Evolutionary conservation across 2,888 invertebrate species (phyloP), one percentile per base, ranked within the genome.

Genomic region (Entomobrya proxima): DNA sequence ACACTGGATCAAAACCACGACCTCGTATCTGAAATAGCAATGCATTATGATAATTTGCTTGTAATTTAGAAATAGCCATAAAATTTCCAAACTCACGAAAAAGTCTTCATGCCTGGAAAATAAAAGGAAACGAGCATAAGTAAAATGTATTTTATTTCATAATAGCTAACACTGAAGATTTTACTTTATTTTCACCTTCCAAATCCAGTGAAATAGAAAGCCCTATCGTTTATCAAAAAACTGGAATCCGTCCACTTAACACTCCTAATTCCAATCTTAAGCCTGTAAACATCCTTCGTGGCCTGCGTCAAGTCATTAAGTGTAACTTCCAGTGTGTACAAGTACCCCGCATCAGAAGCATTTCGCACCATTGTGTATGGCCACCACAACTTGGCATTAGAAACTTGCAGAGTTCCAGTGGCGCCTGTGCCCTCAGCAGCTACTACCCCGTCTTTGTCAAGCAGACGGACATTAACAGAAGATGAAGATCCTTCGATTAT

Each of bases 311-410:
- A 7, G 35, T 52, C 67, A 4, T 64, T 82, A 0, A 85, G 61
- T 86, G 86, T 90, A 91, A 95, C 96, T 94, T 96, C 95, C 81
- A 98, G 92, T 3, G 95, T 96, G 91, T 98, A 98, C 87, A 97
- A 92, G 91, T 97, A 97, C 9, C 96, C 97, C 13, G 87, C 83
- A n/a, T 87, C 77, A 11, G 21, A n/a, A 7, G 27, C 72, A 30
- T 88, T 86, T 13, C 87, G 78, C 90, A 95, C 93, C 97, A 97
- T 98, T 11, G 97, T 94, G 92, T 96, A 96, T 0, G 98, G 97
- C 98, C 98, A 98, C 98, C 98, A 98, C 30, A 97, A 93, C 79
- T 94, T 94, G 0, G 95, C 96, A 88, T 95, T 94, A 0, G 94
- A 93, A 2, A 98, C 93, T 91, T 94, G 93, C 13, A 97, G 90